A percentile compares a stretch with the other conserved stretches of the same genome.
These are phyloP conservation scores for Stictonetta naevosa DNA, from an alignment of 2,113 vertebrate genomes.

Conservation along the genomic window DNA sequence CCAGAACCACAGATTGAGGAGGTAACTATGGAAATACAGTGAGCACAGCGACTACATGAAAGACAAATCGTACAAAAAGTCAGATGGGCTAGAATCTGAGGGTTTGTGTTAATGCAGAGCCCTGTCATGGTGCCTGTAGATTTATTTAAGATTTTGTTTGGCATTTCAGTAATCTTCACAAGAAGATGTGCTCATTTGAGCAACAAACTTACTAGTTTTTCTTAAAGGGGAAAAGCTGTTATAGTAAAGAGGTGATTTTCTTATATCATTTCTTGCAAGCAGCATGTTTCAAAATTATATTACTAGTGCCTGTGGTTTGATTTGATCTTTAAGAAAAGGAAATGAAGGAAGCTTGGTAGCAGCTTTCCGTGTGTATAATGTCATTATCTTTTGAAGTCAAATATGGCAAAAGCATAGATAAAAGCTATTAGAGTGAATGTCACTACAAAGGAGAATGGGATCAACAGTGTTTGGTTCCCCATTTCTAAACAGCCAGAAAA, in stretches of 20 bases:
- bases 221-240: not conserved
- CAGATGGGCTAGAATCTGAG: not conserved
- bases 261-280: not conserved
- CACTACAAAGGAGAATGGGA: not conserved
- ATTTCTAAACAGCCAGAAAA: not conserved
- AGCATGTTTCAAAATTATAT: not conserved
- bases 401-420: not conserved
- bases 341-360: not conserved
- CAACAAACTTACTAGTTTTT: not conserved
- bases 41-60: not conserved
- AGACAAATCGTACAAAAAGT: not conserved
- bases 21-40: not conserved
- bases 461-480: not conserved
- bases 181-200: not conserved
- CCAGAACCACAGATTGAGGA: not conserved
- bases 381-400: constrained; percentile 31
- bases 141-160: not conserved
- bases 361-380: not conserved
- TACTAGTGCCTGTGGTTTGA: not conserved
- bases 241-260: not conserved
- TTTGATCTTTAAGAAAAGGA: not conserved
- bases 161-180: not conserved
- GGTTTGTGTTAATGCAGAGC: not conserved
- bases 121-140: not conserved
- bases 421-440: not conserved